Conservation (phyloP, 1,140 invertebrate species). For the Bombus pascuorum region DNA sequence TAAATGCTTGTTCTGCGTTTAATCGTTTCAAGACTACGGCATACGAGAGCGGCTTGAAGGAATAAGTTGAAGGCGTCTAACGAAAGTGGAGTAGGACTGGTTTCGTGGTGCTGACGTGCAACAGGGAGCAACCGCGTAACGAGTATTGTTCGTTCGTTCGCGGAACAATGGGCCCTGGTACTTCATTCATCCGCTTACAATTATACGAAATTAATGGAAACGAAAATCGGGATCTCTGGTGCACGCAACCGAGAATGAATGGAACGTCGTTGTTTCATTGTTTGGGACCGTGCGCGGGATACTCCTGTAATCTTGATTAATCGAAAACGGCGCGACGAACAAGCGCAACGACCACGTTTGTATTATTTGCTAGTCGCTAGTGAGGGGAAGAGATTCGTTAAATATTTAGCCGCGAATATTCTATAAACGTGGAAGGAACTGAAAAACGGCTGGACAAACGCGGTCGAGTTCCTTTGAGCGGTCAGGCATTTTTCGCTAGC, state of each 20-base stretch:
- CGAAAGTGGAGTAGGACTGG: conserved; percentile 7
- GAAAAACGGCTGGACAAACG: neutral
- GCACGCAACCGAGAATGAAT: conserved; percentile 21
- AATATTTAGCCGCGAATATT: conserved; percentile 38
- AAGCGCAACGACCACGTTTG: no score
- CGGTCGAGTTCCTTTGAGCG: neutral
- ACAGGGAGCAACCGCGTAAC: conserved; percentile 46
- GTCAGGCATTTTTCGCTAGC: neutral
- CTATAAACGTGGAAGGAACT: conserved; percentile 8
- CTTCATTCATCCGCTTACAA: conserved; percentile 61
- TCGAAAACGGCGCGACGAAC: conserved; percentile 3
- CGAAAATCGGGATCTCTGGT: conserved; percentile 60
- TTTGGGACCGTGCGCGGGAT: neutral
- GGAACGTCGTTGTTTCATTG: conserved; percentile 34
- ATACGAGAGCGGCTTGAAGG: neutral
- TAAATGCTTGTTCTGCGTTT: conserved; percentile 18
- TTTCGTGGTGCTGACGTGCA: conserved; percentile 51
- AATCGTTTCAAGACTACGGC: conserved; percentile 20
- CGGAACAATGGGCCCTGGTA: conserved; percentile 54
- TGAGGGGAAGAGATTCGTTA: conserved; percentile 1
- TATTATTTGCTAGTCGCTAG: neutral
- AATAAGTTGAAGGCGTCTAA: conserved; percentile 1
- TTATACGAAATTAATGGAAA: conserved; percentile 67
- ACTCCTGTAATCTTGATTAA: conserved; percentile 38
- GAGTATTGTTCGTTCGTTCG: conserved; percentile 62